Percentiles rank a stretch among this genome's conserved stretches.
Evolutionary conservation across 2,113 vertebrate species (phyloP).

Genomic region (Lichenostomus cassidix): DNA sequence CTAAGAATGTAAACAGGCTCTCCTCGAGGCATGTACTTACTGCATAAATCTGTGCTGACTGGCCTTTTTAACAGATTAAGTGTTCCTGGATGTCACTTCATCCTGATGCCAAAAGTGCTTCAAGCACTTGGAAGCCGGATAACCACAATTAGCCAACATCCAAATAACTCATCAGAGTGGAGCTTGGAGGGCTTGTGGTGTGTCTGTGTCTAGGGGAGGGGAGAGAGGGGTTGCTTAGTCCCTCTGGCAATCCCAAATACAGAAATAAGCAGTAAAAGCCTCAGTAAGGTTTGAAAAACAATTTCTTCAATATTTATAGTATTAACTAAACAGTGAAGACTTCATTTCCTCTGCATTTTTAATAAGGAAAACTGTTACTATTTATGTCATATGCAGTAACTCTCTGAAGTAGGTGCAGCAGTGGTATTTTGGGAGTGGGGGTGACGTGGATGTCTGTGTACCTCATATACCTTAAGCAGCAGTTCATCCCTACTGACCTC

Average conservation of each 20-base stretch:
- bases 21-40: neutral
- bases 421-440: neutral
- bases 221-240: neutral
- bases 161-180: neutral
- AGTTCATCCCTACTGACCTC: neutral
- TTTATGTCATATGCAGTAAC: neutral
- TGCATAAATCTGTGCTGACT: neutral
- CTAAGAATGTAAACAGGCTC: neutral
- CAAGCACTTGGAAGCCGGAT: neutral
- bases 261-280: neutral
- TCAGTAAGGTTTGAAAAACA: neutral
- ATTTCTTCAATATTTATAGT: neutral
- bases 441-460: neutral
- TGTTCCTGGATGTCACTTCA: neutral
- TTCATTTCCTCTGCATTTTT: neutral
- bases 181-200: accelerated
- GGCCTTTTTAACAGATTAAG: neutral
- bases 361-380: accelerated
- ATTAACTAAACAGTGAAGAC: neutral
- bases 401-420: neutral
- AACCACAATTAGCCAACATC: neutral
- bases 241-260: neutral
- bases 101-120: neutral
- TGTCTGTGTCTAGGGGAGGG: neutral
- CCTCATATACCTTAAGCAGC: neutral